Evolutionary conservation across 1,140 invertebrate species (phyloP), one percentile per base, ranked within the genome.

Genomic region (Leptinotarsa texana): DNA sequence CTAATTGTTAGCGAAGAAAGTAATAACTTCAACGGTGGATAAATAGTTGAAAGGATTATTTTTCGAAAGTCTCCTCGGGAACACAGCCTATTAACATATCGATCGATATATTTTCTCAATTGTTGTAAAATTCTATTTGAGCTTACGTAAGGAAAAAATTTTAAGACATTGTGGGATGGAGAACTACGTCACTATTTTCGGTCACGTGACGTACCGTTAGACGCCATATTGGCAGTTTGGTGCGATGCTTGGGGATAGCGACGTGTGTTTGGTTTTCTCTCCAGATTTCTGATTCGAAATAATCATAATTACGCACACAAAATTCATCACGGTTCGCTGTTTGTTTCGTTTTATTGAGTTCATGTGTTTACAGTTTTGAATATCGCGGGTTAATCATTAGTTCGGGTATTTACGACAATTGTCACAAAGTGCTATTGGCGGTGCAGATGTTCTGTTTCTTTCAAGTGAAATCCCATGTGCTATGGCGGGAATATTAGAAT

Each of bases 161-260:
- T 79, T 78, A 81, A 81, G 80, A 82, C 82, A 81, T 82, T 79
- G 80, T 75, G 78, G 74, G 75, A 78, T 75, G 74, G 79, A 78
- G 75, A 77, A 76, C 77, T 83, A 86, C 85, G 86, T 86, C 86
- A 86, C 84, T 84, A 83, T 86, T 85, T 84, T 83, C 72, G 83
- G 79, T 87, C 86, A 87, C 86, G 86, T 87, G 86, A 87, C 84
- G 80, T 80, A 81, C 84, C 83, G 84, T 85, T 82, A 83, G 85
- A 84, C 86, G 86, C 86, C 86, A 87, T 87, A 86, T 87, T 87
- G 85, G 85, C 85, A 87, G 85, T 86, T 86, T 84, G 80, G 82
- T 84, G 80, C 78, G 80, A 80, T 81, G 81, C 79, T 78, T 82
- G 83, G 84, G 84, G 83, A 82, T 85, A 84, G 82, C 81, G 80